These are phyloP conservation scores for Troilus luridus DNA, from an alignment of 2,888 invertebrate genomes.

Conservation along the genomic window DNA sequence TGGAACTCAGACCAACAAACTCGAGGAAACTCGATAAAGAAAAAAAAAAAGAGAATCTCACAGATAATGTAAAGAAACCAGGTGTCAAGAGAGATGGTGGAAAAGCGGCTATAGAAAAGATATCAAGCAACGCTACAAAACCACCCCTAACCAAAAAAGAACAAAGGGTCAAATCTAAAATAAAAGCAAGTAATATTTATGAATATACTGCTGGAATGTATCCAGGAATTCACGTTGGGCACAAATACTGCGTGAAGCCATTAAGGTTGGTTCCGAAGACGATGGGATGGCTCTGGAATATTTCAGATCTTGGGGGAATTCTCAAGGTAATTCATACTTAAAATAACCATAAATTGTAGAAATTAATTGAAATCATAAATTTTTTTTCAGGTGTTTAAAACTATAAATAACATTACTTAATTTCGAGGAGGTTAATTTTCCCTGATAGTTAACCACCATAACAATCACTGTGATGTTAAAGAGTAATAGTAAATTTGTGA, in stretches of 20 bases:
- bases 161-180: conserved; percentile 45
- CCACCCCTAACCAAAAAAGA: conserved; percentile 53
- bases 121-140: conserved; percentile 32
- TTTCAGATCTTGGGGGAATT: conserved; percentile 59
- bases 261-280: conserved; percentile 62
- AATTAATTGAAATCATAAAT: background rate
- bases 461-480: no score
- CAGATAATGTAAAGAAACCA: background rate
- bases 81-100: conserved; percentile 1
- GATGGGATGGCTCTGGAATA: conserved; percentile 65
- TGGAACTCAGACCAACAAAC: background rate
- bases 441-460: no score
- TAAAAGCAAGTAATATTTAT: conserved; percentile 58
- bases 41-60: background rate
- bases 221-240: conserved; percentile 63
- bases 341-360: background rate
- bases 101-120: background rate
- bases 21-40: background rate
- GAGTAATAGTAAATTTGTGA: no score
- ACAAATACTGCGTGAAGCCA: conserved; percentile 62
- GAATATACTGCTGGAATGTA: conserved; percentile 64
- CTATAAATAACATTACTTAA: no score
- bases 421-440: no score
- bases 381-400: no score
- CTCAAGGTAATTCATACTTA: conserved; percentile 60